Evolutionary conservation across 2,113 vertebrate genomes (phyloP).

Genomic region (Colossoma macropomum): DNA sequence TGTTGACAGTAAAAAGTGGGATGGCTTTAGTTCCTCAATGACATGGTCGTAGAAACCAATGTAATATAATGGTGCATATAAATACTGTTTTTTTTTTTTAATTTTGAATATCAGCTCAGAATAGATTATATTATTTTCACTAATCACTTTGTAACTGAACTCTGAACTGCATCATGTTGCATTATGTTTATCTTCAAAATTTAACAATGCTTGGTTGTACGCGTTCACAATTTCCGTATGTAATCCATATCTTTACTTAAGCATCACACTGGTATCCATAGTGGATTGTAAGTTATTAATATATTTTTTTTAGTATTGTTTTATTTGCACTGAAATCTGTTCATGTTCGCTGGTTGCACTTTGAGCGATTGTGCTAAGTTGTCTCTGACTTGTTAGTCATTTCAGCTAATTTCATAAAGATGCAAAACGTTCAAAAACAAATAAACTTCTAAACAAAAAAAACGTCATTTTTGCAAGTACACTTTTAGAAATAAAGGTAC

Average conservation of each 20-base stretch:
- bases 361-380: slow-evolving; percentile 27
- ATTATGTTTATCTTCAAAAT: not conserved
- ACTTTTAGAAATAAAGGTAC: no score
- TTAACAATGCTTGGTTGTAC: not conserved
- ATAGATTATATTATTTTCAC: not conserved
- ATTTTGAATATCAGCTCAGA: slow-evolving; percentile 13
- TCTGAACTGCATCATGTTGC: not conserved
- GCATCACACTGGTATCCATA: slow-evolving; percentile 38
- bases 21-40: slow-evolving; percentile 5
- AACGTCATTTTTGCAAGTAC: not conserved
- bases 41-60: not conserved
- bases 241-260: slow-evolving; percentile 12
- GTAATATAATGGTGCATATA: slow-evolving; percentile 2
- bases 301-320: slow-evolving; percentile 21
- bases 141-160: slow-evolving; percentile 17
- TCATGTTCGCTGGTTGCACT: slow-evolving; percentile 45
- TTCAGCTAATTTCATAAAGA: slow-evolving; percentile 14
- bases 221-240: not conserved
- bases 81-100: not conserved
- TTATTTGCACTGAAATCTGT: slow-evolving; percentile 53
- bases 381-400: slow-evolving; percentile 16
- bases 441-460: not conserved
- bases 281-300: slow-evolving; percentile 9
- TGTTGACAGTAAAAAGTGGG: not conserved
- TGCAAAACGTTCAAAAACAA: slow-evolving; percentile 41